Evolutionary conservation across 2,113 vertebrate species (phyloP).

Genomic region (Apodemus speciosus): DNA sequence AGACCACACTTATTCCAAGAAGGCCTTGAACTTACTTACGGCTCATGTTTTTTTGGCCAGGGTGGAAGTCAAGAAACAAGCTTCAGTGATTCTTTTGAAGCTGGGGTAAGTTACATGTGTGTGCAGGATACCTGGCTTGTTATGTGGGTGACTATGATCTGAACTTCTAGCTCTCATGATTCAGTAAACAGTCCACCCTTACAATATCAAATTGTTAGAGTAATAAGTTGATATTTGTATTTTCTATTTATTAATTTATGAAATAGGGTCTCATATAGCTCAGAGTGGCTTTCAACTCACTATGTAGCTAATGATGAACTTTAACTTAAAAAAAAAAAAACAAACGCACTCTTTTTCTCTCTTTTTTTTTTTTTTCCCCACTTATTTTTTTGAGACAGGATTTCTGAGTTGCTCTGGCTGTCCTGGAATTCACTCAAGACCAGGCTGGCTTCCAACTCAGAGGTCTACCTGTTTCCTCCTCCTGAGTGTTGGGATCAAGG

Average conservation of each 20-base stretch:
- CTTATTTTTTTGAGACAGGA: neutral
- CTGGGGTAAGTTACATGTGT: neutral
- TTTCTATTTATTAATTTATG: neutral
- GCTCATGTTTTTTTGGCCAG: neutral
- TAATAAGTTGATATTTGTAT: neutral
- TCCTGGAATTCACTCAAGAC: neutral
- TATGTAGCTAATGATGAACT: neutral
- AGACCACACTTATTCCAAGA: neutral
- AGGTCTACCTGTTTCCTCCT: neutral
- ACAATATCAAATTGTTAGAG: neutral
- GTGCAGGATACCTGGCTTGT: neutral
- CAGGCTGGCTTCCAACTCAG: neutral
- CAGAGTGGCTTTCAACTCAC: neutral
- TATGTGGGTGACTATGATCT: neutral
- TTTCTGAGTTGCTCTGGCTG: neutral
- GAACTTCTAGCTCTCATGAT: neutral
- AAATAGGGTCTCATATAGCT: neutral
- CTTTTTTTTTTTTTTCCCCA: too few species aligned
- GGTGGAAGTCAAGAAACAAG: neutral
- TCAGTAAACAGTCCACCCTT: neutral
- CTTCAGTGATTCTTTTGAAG: neutral
- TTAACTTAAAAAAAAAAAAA: neutral
- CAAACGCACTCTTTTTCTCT: too few species aligned
- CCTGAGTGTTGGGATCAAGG: neutral
- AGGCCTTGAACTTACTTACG: neutral